These are phyloP conservation scores for Aspidoscelis tigris DNA, from an alignment of 2,113 vertebrate species.

Conservation along the genomic window DNA sequence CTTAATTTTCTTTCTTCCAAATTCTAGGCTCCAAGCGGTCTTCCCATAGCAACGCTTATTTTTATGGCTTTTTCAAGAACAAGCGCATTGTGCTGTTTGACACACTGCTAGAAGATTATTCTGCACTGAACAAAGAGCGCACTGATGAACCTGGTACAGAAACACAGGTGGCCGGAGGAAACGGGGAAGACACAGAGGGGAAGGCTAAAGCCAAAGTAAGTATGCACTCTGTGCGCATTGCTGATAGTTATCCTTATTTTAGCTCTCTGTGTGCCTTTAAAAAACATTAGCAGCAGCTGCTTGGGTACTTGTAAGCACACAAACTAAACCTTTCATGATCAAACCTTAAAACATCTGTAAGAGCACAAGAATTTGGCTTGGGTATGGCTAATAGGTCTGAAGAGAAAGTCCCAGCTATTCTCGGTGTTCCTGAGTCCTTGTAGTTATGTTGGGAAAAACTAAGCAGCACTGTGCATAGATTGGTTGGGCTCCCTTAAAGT, in stretches of 20 bases:
- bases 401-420: background rate
- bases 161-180: conserved; percentile 64
- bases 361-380: background rate
- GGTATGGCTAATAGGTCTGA: background rate
- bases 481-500: too few species aligned
- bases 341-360: background rate
- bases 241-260: background rate
- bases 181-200: conserved; percentile 73
- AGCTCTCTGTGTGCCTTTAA: background rate
- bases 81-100: conserved; percentile 98
- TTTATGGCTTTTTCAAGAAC: conserved; percentile 99
- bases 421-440: background rate
- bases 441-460: too few species aligned
- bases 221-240: conserved; percentile 5
- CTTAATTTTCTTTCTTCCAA: background rate
- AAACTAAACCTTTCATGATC: too few species aligned
- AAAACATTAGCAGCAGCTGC: background rate
- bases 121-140: conserved; percentile 87
- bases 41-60: conserved; percentile 98
- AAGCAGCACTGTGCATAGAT: too few species aligned
- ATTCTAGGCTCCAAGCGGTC: conserved; percentile 93
- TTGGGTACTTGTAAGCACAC: background rate
- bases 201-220: conserved; percentile 84
- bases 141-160: conserved; percentile 73
- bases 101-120: conserved; percentile 95